Evolutionary conservation across 2,888 invertebrate genomes (phyloP).

Genomic region (Tiphia femorata): DNA sequence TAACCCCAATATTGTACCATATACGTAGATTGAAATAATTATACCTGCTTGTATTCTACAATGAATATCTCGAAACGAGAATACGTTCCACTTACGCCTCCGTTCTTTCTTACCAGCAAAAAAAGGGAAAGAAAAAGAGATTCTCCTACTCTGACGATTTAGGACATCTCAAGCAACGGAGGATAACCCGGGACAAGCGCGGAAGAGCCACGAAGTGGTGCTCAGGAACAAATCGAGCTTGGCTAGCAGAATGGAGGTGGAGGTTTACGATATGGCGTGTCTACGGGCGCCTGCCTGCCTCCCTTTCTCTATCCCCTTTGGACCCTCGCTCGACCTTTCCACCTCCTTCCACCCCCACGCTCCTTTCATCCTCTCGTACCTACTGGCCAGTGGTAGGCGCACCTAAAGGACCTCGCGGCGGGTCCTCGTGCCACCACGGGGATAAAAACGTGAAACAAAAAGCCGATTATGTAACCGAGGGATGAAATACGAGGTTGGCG

Average conservation of each 20-base stretch:
- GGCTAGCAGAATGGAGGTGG: constrained; percentile 21
- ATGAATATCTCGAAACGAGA: too few species aligned
- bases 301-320: constrained; percentile 1
- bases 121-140: too few species aligned
- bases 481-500: constrained; percentile 61
- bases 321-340: not conserved
- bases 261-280: constrained; percentile 49
- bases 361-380: not conserved
- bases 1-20: too few species aligned
- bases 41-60: too few species aligned
- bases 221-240: constrained; percentile 52
- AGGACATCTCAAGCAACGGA: too few species aligned
- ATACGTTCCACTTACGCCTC: too few species aligned
- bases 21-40: too few species aligned
- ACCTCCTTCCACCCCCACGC: too few species aligned
- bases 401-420: constrained; percentile 13
- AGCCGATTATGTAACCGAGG: constrained; percentile 67
- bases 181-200: constrained; percentile 21
- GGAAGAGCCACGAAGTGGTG: constrained; percentile 36
- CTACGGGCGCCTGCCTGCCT: constrained; percentile 33
- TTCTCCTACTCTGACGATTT: too few species aligned
- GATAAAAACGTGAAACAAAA: constrained; percentile 67
- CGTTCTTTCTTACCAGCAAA: too few species aligned
- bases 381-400: not conserved
- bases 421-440: constrained; percentile 24